phyloP scores from a whole-genome alignment of 2,888 invertebrate genomes.

The Asteroscopus sphinx region DNA sequence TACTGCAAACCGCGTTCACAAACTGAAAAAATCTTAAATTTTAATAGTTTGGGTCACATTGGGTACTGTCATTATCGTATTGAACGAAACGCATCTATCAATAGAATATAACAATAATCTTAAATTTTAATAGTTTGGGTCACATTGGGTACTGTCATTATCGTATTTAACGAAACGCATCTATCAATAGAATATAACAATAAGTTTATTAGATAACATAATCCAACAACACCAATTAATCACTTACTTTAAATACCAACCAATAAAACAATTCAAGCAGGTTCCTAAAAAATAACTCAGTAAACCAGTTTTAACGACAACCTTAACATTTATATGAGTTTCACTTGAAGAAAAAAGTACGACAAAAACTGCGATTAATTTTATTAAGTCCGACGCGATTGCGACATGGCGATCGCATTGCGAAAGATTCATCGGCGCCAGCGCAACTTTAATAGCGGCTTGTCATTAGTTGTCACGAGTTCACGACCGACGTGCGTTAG shows the following conservation, averaged over 20 bases:
- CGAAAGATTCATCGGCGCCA: constrained; percentile 45
- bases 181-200: too few relatives aligned
- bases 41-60: too few relatives aligned
- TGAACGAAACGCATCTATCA: too few relatives aligned
- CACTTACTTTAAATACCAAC: not conserved
- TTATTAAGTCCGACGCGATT: constrained; percentile 45
- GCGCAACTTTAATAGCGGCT: constrained; percentile 30
- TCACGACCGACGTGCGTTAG: constrained; percentile 38
- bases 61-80: too few relatives aligned
- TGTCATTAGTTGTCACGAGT: constrained; percentile 56
- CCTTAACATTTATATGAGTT: constrained; percentile 57
- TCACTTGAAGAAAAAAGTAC: constrained; percentile 51
- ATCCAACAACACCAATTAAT: not conserved
- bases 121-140: too few relatives aligned
- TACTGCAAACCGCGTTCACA: too few relatives aligned
- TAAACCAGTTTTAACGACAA: constrained; percentile 47
- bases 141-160: too few relatives aligned
- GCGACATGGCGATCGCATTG: constrained; percentile 44
- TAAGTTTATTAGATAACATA: too few relatives aligned
- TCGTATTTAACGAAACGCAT: too few relatives aligned
- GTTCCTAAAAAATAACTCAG: constrained; percentile 21
- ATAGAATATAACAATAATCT: too few relatives aligned
- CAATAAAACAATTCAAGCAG: constrained; percentile 14
- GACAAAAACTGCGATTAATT: constrained; percentile 49
- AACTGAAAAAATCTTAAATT: too few relatives aligned